These are phyloP conservation scores for Epistrophe grossulariae DNA, from an alignment of 2,888 invertebrate species.

Conservation along the genomic window DNA sequence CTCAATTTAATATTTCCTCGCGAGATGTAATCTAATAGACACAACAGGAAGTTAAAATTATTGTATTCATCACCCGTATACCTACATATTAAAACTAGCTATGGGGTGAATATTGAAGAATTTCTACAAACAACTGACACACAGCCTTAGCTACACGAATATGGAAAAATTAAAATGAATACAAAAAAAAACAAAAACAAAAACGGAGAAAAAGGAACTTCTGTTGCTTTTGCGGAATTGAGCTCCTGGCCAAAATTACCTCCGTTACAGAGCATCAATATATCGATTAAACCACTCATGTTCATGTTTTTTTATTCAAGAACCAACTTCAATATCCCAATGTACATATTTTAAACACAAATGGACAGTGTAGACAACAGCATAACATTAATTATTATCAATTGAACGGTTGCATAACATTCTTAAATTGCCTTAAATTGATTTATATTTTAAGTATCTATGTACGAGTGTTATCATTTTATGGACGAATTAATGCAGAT, in stretches of 20 bases:
- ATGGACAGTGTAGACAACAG: neutral
- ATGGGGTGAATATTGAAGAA: too few species aligned
- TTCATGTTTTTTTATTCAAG: neutral
- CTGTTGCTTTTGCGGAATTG: neutral
- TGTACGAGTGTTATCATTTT: neutral
- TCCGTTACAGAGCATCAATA: neutral
- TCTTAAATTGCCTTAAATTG: slow-evolving; percentile 21
- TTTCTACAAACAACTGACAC: neutral
- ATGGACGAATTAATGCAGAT: neutral
- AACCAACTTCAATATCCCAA: neutral
- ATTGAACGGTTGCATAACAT: slow-evolving; percentile 20
- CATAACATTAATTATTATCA: slow-evolving; percentile 4
- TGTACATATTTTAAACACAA: neutral
- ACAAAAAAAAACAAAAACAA: neutral
- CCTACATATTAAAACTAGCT: too few species aligned
- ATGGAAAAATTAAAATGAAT: neutral
- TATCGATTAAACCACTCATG: slow-evolving; percentile 5
- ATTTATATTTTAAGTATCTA: neutral
- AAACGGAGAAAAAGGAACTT: neutral
- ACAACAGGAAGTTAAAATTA: too few species aligned
- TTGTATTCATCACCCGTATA: too few species aligned
- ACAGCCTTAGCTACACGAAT: neutral
- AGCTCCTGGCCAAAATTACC: neutral
- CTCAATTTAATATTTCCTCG: too few species aligned
- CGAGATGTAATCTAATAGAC: too few species aligned